A percentile compares a stretch with the other conserved stretches of the same genome.
Conservation (phyloP, 2,888 invertebrate genomes). For the Acrobasis suavella region DNA sequence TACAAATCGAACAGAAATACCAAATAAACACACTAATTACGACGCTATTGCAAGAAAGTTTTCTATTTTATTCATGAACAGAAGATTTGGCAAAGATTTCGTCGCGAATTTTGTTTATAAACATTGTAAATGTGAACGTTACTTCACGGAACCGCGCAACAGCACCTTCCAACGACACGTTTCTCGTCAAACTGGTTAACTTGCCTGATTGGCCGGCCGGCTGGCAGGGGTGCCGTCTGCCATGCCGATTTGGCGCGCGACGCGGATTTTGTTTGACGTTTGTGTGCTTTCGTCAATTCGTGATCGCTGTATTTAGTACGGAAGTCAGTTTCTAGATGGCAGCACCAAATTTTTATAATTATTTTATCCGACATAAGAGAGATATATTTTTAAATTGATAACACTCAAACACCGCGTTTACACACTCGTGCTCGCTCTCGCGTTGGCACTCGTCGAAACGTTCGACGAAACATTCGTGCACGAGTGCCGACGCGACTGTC, state of each 20-base stretch:
- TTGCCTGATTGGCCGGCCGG: slow-evolving; percentile 2
- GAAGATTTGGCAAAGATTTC: slow-evolving; percentile 38
- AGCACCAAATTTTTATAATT: background rate
- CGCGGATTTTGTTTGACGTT: background rate
- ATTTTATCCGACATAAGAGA: too few species aligned
- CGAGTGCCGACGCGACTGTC: too few species aligned
- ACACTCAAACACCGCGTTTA: too few species aligned
- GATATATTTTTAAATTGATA: too few species aligned
- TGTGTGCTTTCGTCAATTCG: background rate
- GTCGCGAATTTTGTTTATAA: slow-evolving; percentile 66
- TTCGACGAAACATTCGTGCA: too few species aligned
- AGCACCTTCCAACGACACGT: slow-evolving; percentile 50
- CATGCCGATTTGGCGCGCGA: background rate
- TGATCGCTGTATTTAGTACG: background rate
- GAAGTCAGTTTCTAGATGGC: background rate
- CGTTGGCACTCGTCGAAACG: too few species aligned
- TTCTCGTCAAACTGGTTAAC: slow-evolving; percentile 74
- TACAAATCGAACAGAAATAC: slow-evolving; percentile 62
- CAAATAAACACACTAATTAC: slow-evolving; percentile 44
- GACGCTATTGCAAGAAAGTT: slow-evolving; percentile 37
- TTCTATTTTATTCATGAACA: slow-evolving; percentile 52
- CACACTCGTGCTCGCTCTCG: too few species aligned
- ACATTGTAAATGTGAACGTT: slow-evolving; percentile 72
- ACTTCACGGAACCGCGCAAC: slow-evolving; percentile 49
- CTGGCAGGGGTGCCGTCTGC: slow-evolving; percentile 2